A percentile compares a stretch with the other conserved stretches of the same genome.
phyloP scores from a whole-genome alignment of 2,888 invertebrate species.

The Lapara coniferarum region DNA sequence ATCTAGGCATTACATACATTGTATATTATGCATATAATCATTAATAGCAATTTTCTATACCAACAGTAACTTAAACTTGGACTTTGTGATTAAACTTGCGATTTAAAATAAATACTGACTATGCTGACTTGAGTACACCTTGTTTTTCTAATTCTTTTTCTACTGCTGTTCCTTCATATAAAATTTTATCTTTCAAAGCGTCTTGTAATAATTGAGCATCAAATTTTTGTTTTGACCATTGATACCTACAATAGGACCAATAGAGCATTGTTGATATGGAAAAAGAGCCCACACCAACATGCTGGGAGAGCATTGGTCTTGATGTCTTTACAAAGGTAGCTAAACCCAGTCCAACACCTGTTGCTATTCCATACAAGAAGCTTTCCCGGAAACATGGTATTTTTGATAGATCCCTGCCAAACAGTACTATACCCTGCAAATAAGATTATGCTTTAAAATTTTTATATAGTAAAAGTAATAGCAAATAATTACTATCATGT shows the following conservation, averaged over 20 bases:
- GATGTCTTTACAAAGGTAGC: slow-evolving; percentile 90
- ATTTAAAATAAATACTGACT: slow-evolving; percentile 28
- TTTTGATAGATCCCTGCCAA: slow-evolving; percentile 88
- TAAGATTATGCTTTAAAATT: background rate
- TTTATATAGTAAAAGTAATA: background rate
- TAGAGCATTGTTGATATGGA: slow-evolving; percentile 85
- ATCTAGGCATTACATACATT: no score
- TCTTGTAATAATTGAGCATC: slow-evolving; percentile 85
- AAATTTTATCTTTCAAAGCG: slow-evolving; percentile 83
- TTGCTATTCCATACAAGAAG: slow-evolving; percentile 88
- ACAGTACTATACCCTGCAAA: slow-evolving; percentile 84
- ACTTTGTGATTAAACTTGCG: no score
- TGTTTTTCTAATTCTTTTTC: slow-evolving; percentile 76
- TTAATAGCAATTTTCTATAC: no score
- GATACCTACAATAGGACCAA: slow-evolving; percentile 88
- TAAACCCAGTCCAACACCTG: slow-evolving; percentile 87
- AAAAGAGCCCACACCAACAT: slow-evolving; percentile 87
- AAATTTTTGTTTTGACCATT: slow-evolving; percentile 86
- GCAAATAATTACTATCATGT: no score
- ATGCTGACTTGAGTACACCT: slow-evolving; percentile 70
- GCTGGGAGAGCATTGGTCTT: slow-evolving; percentile 84
- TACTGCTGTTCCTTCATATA: slow-evolving; percentile 85
- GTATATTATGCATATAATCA: no score
- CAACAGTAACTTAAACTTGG: no score
- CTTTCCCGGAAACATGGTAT: slow-evolving; percentile 92